These are phyloP conservation scores for Leptinotarsa tumamoca DNA, from an alignment of 2,888 invertebrate species.

Conservation along the genomic window DNA sequence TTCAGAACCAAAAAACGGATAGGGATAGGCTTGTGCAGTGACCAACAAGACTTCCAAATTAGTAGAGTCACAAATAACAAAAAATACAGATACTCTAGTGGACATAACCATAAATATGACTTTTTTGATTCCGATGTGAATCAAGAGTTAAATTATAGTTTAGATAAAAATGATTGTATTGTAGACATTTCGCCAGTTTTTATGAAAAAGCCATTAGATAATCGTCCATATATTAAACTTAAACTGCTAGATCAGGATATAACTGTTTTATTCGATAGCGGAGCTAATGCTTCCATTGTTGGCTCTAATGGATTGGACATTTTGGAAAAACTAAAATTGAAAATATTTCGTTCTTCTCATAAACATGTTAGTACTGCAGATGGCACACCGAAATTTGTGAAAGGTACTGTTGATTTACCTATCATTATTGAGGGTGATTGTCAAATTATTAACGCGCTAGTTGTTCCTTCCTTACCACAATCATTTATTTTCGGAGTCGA, in stretches of 20 bases:
- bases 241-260: slow-evolving; percentile 6
- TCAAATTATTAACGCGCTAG: background rate
- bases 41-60: background rate
- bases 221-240: slow-evolving; percentile 11
- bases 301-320: slow-evolving; percentile 1
- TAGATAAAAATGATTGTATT: background rate
- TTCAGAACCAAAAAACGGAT: slow-evolving; percentile 9
- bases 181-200: background rate
- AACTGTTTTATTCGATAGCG: slow-evolving; percentile 21
- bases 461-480: too few relatives aligned
- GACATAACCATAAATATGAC: background rate
- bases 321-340: slow-evolving; percentile 11
- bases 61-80: background rate
- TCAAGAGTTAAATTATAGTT: background rate
- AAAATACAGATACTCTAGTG: background rate
- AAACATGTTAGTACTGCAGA: slow-evolving; percentile 28
- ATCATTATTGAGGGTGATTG: slow-evolving; percentile 7
- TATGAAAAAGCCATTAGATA: slow-evolving; percentile 7
- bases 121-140: background rate
- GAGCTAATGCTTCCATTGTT: slow-evolving; percentile 17
- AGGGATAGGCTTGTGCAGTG: background rate
- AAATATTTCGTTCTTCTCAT: background rate
- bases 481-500: too few relatives aligned
- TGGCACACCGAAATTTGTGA: slow-evolving; percentile 6
- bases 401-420: slow-evolving; percentile 18